A percentile compares a stretch with the other conserved stretches of the same genome.
These are phyloP conservation scores for Neopelma chrysocephalum DNA, from an alignment of 2,797 vertebrate genomes.

Conservation along the genomic window DNA sequence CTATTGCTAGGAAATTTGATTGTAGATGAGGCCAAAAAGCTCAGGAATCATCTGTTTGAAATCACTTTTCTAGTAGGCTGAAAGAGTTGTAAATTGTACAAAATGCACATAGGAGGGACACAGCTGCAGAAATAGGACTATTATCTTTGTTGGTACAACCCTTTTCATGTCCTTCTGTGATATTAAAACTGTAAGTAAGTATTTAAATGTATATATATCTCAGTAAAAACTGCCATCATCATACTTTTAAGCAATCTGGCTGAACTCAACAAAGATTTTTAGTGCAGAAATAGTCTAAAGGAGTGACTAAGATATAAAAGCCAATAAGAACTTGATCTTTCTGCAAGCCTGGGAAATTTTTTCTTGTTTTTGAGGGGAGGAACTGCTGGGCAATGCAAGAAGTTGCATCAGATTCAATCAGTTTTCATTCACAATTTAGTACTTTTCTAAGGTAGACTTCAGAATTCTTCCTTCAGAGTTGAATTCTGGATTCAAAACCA, in stretches of 20 bases:
- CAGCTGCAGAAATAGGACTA: background rate
- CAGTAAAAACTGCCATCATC: background rate
- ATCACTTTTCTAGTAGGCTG: background rate
- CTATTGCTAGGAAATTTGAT: background rate
- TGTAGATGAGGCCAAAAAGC: background rate
- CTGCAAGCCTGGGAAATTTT: background rate
- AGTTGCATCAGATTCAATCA: background rate
- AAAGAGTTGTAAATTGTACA: background rate
- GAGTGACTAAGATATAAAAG: background rate
- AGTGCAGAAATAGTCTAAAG: background rate
- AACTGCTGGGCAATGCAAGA: background rate
- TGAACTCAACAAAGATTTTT: background rate
- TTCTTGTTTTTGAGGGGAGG: rapidly evolving
- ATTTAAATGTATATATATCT: background rate
- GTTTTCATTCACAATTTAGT: background rate
- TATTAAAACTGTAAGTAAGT: background rate
- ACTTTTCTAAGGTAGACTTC: background rate
- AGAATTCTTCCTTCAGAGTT: background rate
- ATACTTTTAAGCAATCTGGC: background rate
- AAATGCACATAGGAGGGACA: background rate
- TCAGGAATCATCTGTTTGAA: background rate
- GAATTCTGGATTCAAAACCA: background rate
- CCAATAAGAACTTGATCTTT: background rate
- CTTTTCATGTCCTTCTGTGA: background rate
- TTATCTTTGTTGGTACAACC: background rate